phyloP scores from a whole-genome alignment of 2,113 vertebrate species.

The Ptyas mucosa region DNA sequence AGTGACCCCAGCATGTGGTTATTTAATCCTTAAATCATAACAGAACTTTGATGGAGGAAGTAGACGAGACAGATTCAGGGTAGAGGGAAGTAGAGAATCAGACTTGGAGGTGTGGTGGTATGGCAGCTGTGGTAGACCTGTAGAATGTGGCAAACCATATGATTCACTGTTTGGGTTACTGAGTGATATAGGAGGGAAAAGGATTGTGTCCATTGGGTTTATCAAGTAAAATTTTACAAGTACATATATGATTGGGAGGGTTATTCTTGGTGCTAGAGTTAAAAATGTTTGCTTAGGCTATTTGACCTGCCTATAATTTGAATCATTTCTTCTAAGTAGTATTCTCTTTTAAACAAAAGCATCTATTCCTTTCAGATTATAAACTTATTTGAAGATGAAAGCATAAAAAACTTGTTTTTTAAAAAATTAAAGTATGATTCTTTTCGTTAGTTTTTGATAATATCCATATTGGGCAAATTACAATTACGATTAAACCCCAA shows the following conservation, averaged over 20 bases:
- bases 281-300: background rate
- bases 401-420: background rate
- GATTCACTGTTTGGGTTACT: background rate
- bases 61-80: background rate
- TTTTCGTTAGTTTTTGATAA: background rate
- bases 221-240: background rate
- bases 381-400: background rate
- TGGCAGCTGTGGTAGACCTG: background rate
- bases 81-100: background rate
- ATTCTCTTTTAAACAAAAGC: background rate
- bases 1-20: background rate
- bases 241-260: background rate
- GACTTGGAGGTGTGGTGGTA: too few species aligned
- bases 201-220: background rate
- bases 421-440: background rate
- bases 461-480: background rate
- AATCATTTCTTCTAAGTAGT: background rate
- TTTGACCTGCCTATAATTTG: background rate
- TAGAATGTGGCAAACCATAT: background rate
- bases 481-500: background rate
- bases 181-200: background rate
- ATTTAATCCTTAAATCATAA: background rate
- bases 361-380: background rate
- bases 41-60: background rate
- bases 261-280: background rate